These are phyloP conservation scores for Ceratothoa steindachneri DNA, from an alignment of 2,888 invertebrate species.

Conservation along the genomic window DNA sequence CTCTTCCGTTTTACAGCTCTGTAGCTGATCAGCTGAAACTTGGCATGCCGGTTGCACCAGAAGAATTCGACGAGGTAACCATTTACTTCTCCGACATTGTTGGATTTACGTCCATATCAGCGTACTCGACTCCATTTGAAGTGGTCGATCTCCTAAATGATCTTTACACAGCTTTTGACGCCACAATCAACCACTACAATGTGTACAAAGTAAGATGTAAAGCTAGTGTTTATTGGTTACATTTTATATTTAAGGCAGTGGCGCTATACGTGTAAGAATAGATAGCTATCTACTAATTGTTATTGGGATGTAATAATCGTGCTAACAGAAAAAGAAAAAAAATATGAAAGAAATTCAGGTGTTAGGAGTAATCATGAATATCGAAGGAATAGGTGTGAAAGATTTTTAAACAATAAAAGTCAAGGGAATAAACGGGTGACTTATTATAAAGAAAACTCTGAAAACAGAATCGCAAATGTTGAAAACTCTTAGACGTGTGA, in stretches of 20 bases:
- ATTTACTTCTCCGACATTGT: conserved; percentile 47
- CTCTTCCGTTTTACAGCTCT: conserved; percentile 59
- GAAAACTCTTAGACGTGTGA: no score
- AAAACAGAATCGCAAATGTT: no score
- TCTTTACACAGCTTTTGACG: conserved; percentile 53
- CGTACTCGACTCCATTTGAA: conserved; percentile 85
- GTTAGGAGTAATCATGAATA: no score
- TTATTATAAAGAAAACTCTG: no score
- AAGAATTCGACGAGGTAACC: conserved; percentile 67
- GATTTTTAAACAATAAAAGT: no score
- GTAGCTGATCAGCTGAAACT: conserved; percentile 87
- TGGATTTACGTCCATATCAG: conserved; percentile 65
- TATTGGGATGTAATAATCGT: no score
- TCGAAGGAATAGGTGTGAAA: no score
- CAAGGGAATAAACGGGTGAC: no score
- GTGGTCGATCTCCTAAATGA: conserved; percentile 69
- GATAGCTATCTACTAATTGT: no score
- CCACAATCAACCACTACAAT: conserved; percentile 51
- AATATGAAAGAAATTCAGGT: no score
- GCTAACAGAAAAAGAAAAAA: no score
- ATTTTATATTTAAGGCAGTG: neutral
- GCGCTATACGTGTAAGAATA: no score
- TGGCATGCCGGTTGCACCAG: conserved; percentile 86
- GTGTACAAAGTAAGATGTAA: conserved; percentile 49
- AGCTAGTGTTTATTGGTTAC: neutral